phyloP scores from a whole-genome alignment of 2,797 vertebrate genomes.

The Cryptoprocta ferox region DNA sequence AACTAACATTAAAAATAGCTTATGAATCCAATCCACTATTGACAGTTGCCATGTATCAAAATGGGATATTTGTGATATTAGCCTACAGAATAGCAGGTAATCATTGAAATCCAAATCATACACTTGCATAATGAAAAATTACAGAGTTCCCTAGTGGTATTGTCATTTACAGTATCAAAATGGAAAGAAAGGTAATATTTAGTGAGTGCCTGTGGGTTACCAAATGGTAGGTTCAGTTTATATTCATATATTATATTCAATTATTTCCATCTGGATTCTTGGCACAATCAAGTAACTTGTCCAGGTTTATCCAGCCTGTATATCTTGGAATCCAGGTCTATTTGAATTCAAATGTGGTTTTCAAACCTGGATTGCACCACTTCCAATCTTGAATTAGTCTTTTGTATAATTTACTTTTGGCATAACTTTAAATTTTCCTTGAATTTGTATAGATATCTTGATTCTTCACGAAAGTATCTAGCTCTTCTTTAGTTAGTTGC shows the following conservation, averaged over 20 bases:
- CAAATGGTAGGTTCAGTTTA: not conserved
- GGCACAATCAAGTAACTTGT: conserved; percentile 15
- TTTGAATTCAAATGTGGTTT: conserved; percentile 54
- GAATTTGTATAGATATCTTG: not conserved
- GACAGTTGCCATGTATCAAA: not conserved
- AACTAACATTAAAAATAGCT: conserved; percentile 47
- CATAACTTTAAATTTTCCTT: conserved; percentile 38
- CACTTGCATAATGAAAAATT: conserved; percentile 48
- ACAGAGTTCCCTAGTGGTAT: conserved; percentile 47
- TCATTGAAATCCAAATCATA: conserved; percentile 48
- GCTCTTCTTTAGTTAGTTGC: not conserved
- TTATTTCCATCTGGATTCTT: conserved; percentile 38
- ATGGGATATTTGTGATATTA: conserved; percentile 54
- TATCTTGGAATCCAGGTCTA: conserved; percentile 17
- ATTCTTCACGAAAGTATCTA: conserved; percentile 21
- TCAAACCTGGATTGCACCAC: not conserved
- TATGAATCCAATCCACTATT: conserved; percentile 16
- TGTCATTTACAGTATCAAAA: conserved; percentile 31
- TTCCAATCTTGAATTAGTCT: conserved; percentile 10
- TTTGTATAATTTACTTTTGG: conserved; percentile 42
- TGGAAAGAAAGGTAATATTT: conserved; percentile 40
- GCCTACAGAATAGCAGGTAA: conserved; percentile 18
- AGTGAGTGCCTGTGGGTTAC: not conserved
- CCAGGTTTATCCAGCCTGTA: not conserved
- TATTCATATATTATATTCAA: not conserved